These are phyloP conservation scores for Phlogophora meticulosa DNA, from an alignment of 2,888 invertebrate species.

Conservation along the genomic window DNA sequence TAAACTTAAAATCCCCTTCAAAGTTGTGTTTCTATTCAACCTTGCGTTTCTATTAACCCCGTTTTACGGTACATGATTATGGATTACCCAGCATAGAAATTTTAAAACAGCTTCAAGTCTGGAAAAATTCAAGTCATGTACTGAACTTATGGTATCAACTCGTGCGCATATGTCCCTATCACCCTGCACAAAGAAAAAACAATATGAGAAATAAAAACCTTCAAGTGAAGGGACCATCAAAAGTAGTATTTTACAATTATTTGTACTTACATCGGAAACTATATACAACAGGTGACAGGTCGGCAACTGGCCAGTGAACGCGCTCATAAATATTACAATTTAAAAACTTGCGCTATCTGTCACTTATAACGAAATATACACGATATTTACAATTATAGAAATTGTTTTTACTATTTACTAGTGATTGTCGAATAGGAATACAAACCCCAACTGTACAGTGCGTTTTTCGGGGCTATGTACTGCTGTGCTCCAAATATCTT, in stretches of 20 bases:
- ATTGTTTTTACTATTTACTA: slow-evolving; percentile 62
- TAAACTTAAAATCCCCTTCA: no score
- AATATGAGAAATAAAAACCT: no score
- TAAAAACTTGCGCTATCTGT: slow-evolving; percentile 49
- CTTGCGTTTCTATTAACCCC: no score
- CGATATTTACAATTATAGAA: slow-evolving; percentile 77
- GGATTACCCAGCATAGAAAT: no score
- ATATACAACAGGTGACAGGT: slow-evolving; percentile 19
- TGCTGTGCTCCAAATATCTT: slow-evolving; percentile 8
- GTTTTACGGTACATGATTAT: no score
- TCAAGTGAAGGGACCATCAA: neutral
- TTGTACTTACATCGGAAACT: slow-evolving; percentile 47
- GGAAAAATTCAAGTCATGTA: no score
- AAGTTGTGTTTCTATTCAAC: no score
- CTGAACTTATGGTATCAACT: no score
- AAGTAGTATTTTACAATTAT: slow-evolving; percentile 11
- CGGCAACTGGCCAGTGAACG: slow-evolving; percentile 22
- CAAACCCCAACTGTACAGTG: slow-evolving; percentile 56
- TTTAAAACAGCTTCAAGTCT: no score
- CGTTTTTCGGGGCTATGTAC: slow-evolving; percentile 21
- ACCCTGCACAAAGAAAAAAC: no score
- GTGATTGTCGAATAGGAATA: slow-evolving; percentile 68
- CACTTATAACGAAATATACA: slow-evolving; percentile 71
- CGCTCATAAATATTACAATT: slow-evolving; percentile 44
- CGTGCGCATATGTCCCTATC: no score